phyloP scores from a whole-genome alignment of 2,888 invertebrate genomes.

The Cataglyphis livida region DNA sequence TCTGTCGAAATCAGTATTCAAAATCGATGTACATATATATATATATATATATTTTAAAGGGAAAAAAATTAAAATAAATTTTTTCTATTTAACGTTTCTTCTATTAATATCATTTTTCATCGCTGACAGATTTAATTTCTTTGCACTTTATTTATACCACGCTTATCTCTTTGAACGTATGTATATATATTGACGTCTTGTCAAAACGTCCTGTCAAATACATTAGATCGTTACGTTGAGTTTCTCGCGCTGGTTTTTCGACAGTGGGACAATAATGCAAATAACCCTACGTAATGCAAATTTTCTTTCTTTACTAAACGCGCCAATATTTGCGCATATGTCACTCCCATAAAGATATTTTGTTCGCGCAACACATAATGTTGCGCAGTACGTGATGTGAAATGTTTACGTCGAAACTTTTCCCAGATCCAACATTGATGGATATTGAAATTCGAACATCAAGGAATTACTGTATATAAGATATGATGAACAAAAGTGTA shows the following conservation, averaged over 20 bases:
- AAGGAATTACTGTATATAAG: not conserved
- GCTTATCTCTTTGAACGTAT: not conserved
- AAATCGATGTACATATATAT: not conserved
- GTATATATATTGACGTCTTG: not conserved
- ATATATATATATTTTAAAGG: too few relatives aligned
- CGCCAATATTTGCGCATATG: not conserved
- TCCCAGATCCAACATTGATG: not conserved
- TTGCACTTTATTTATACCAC: not conserved
- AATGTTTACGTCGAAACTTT: constrained; percentile 3
- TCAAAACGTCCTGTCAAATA: constrained; percentile 4
- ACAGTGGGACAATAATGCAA: not conserved
- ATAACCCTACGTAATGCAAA: not conserved
- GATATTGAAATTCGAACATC: constrained; percentile 22
- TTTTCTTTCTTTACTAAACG: not conserved
- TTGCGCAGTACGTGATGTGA: not conserved
- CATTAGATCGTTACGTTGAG: not conserved
- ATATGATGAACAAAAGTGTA: not conserved
- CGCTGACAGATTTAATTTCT: not conserved
- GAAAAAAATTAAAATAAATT: not conserved
- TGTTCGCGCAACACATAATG: not conserved
- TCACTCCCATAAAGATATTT: not conserved
- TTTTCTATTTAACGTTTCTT: not conserved
- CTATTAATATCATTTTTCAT: not conserved
- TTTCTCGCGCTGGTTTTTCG: not conserved
- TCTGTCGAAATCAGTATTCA: not conserved